phyloP scores from a whole-genome alignment of 2,113 vertebrate genomes.

The Gobius niger region DNA sequence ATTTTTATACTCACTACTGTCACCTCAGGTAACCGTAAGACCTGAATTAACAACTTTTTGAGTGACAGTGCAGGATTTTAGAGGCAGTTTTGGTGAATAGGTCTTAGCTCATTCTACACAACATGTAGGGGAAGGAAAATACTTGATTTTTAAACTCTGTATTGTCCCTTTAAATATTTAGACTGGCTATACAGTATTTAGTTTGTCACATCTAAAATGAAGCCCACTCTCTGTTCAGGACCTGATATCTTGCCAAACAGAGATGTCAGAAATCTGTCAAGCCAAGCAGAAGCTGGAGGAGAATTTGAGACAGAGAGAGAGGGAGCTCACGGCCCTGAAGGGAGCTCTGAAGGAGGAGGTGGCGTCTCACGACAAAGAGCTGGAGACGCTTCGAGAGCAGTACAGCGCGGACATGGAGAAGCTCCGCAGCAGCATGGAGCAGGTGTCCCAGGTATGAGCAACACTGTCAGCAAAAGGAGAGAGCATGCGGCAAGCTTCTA shows the following conservation, averaged over 20 bases:
- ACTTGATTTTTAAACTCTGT: no score
- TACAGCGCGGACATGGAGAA: conserved; percentile 86
- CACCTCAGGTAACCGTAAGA: no score
- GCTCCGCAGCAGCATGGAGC: conserved; percentile 86
- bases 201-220: background rate
- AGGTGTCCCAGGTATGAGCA: conserved; percentile 81
- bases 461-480: background rate
- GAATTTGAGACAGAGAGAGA: conserved; percentile 75
- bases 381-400: conserved; percentile 81
- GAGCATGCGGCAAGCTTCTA: background rate
- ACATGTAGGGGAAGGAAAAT: no score
- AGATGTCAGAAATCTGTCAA: conserved; percentile 68
- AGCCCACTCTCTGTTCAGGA: conserved; percentile 43
- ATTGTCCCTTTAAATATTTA: no score
- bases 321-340: conserved; percentile 81
- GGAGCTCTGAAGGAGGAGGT: conserved; percentile 83
- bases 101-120: no score
- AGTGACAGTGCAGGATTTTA: no score
- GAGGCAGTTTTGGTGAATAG: no score
- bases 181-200: background rate
- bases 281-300: conserved; percentile 84
- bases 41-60: no score
- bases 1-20: no score
- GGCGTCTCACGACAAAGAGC: conserved; percentile 76
- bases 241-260: conserved; percentile 45